phyloP scores from a whole-genome alignment of 2,797 vertebrate genomes.

The Gallinago stenura region DNA sequence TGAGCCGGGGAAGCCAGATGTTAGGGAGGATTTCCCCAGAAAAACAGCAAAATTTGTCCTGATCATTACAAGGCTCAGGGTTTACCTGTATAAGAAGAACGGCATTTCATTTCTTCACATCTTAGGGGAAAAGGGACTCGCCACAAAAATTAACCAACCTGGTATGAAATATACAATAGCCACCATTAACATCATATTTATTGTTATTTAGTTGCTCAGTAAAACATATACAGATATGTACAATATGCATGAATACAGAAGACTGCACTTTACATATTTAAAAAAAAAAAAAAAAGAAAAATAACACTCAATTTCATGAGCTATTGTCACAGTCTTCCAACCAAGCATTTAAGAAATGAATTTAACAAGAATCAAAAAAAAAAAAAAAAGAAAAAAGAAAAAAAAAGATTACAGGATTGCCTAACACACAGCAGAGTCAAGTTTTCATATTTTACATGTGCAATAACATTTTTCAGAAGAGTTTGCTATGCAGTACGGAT shows the following conservation, averaged over 20 bases:
- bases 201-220: constrained; percentile 99
- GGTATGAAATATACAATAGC: constrained; percentile 49
- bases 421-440: constrained; percentile 96
- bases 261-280: constrained; percentile 99
- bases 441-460: constrained; percentile 97
- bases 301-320: constrained; percentile 91
- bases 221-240: constrained; percentile 99
- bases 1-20: rapidly evolving
- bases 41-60: rapidly evolving
- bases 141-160: neutral
- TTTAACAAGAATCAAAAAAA: constrained; percentile 83
- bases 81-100: neutral
- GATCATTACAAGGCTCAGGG: rapidly evolving
- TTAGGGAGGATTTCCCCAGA: neutral
- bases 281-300: constrained; percentile 87
- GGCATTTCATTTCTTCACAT: neutral
- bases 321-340: constrained; percentile 95
- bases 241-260: constrained; percentile 99
- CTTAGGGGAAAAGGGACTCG: neutral
- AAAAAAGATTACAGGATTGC: constrained; percentile 94
- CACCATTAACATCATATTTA: constrained; percentile 99
- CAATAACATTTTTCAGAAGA: constrained; percentile 89
- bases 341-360: constrained; percentile 94
- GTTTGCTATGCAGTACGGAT: constrained; percentile 85
- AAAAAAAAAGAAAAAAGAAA: constrained; percentile 50